Evolutionary conservation across 2,888 invertebrate genomes (phyloP).

Genomic region (Reticulitermes lucifugus): DNA sequence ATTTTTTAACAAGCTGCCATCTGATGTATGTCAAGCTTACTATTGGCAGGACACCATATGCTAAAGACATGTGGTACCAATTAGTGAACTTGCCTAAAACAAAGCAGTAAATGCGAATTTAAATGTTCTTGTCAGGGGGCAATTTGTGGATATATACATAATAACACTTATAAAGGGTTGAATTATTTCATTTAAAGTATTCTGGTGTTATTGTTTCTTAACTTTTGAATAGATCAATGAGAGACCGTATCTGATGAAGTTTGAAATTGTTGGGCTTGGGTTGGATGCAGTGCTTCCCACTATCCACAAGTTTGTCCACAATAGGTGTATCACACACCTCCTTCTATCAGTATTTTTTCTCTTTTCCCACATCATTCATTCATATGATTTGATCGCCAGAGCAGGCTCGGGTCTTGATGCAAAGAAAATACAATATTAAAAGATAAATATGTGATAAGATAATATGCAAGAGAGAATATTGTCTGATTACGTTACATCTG

Average conservation of each 20-base stretch:
- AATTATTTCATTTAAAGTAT: background rate
- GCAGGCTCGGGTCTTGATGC: background rate
- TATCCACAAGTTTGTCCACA: background rate
- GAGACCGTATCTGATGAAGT: background rate
- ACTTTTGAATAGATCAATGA: too few relatives aligned
- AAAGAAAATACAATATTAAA: background rate
- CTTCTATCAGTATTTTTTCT: conserved; percentile 31
- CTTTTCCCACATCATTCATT: background rate
- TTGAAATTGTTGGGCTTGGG: background rate
- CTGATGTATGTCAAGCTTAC: too few relatives aligned
- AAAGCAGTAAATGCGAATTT: too few relatives aligned
- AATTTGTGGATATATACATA: too few relatives aligned
- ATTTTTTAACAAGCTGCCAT: too few relatives aligned
- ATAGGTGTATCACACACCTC: background rate
- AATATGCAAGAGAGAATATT: background rate
- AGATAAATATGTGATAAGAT: background rate
- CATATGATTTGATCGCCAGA: background rate
- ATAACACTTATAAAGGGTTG: too few relatives aligned
- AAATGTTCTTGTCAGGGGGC: too few relatives aligned
- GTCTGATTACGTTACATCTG: background rate
- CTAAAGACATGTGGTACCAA: too few relatives aligned
- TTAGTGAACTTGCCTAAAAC: too few relatives aligned
- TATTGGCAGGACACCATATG: too few relatives aligned
- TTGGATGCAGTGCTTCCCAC: background rate
- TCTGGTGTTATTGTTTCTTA: background rate